These are phyloP conservation scores for Rhadina sibilatrix DNA, from an alignment of 2,113 vertebrate species.

Conservation along the genomic window DNA sequence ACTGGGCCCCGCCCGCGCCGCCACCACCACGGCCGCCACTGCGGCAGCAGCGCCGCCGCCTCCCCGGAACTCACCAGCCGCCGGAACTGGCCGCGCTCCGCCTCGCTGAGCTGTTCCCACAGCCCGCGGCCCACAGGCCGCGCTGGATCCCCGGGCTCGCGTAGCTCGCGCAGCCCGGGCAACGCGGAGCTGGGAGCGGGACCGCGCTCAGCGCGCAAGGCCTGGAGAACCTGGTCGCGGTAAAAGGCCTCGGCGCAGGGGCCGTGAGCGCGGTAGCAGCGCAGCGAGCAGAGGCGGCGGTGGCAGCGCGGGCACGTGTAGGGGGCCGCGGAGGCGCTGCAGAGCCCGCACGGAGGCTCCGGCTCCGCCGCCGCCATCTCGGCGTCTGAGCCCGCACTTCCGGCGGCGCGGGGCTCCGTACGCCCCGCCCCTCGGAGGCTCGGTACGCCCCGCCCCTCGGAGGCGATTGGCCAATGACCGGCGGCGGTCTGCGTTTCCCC, in stretches of 20 bases:
- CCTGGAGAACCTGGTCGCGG: neutral
- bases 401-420: rapidly evolving
- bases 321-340: neutral
- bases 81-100: neutral
- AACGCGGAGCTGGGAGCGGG: too few species aligned
- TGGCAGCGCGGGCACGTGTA: neutral
- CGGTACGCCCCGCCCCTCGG: too few species aligned
- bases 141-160: neutral
- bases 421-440: too few species aligned
- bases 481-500: rapidly evolving
- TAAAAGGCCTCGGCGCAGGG: neutral
- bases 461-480: neutral
- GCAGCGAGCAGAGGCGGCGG: neutral
- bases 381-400: rapidly evolving
- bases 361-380: rapidly evolving
- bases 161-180: neutral
- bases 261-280: neutral
- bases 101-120: neutral
- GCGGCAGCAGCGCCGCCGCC: neutral
- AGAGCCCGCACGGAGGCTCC: rapidly evolving
- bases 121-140: neutral
- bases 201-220: neutral
- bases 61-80: neutral
- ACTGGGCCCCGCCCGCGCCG: neutral
- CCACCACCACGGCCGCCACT: neutral